Evolutionary conservation across 2,797 vertebrate species (phyloP).

Genomic region (Ptychobarbus kaznakovi): DNA sequence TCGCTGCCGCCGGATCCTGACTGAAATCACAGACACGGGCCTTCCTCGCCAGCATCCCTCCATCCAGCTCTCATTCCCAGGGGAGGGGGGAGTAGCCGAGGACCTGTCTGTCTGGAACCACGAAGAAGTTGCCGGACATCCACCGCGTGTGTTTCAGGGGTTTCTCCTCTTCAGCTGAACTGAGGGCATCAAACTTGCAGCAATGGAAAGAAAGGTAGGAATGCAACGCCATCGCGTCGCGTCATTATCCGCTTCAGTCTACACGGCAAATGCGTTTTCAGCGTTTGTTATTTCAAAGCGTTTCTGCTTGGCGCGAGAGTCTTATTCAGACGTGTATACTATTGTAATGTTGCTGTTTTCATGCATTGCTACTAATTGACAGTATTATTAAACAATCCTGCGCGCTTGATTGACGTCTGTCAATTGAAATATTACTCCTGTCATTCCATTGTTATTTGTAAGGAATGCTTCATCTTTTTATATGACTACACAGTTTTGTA

Average conservation of each 20-base stretch:
- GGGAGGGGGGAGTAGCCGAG: conserved; percentile 49
- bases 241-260: conserved; percentile 39
- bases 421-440: not conserved
- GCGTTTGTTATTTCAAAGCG: conserved; percentile 68
- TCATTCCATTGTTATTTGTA: not conserved
- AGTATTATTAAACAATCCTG: not conserved
- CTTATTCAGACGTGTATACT: not conserved
- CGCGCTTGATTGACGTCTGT: conserved; percentile 31
- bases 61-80: conserved; percentile 47
- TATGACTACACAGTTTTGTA: not conserved
- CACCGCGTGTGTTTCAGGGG: not conserved
- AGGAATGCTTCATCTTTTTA: not conserved
- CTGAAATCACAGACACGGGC: conserved; percentile 53
- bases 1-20: conserved; percentile 45
- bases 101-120: conserved; percentile 51
- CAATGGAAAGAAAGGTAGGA: conserved; percentile 71
- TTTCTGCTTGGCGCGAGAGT: not conserved
- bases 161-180: conserved; percentile 15
- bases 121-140: conserved; percentile 54
- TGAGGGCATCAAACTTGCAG: conserved; percentile 48
- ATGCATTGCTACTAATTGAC: not conserved
- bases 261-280: conserved; percentile 77
- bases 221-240: conserved; percentile 49
- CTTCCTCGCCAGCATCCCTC: conserved; percentile 59
- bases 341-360: not conserved